A percentile compares a stretch with the other conserved stretches of the same genome.
Conservation (phyloP, 2,113 vertebrate genomes). For the Trogon surrucura region DNA sequence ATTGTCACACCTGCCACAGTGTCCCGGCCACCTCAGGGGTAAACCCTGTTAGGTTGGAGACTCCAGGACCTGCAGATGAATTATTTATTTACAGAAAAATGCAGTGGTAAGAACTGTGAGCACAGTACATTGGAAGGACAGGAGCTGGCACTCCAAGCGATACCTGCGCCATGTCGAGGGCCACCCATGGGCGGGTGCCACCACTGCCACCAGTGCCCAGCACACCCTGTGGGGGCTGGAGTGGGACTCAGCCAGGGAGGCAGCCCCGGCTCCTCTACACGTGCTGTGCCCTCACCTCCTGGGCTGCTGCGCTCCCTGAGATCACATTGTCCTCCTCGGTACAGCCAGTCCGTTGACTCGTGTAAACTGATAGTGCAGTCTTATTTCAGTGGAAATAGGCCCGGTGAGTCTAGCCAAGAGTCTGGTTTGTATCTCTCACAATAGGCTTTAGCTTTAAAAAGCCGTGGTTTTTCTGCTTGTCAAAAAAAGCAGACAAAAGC, state of each 20-base stretch:
- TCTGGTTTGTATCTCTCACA: conserved; percentile 46
- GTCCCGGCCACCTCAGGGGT: background rate
- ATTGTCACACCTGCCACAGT: background rate
- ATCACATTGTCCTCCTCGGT: background rate
- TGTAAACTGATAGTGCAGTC: background rate
- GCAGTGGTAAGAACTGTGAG: rapidly evolving
- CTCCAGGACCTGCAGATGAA: background rate
- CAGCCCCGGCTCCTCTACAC: rapidly evolving
- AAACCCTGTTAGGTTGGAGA: background rate
- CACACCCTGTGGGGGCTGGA: rapidly evolving
- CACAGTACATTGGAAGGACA: rapidly evolving
- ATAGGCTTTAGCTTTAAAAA: conserved; percentile 53
- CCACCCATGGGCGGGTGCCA: background rate
- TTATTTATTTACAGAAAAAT: background rate
- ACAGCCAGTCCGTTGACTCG: background rate
- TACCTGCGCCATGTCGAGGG: rapidly evolving
- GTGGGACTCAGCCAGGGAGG: rapidly evolving
- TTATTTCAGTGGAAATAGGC: conserved; percentile 10
- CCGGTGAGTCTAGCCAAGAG: background rate
- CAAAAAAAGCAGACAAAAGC: conserved; percentile 60
- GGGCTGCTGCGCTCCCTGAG: rapidly evolving
- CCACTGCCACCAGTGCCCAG: background rate
- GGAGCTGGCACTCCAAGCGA: background rate
- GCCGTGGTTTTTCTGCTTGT: conserved; percentile 36
- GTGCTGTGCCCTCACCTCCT: background rate